A percentile compares a stretch with the other conserved stretches of the same genome.
Evolutionary conservation across 2,797 vertebrate species (phyloP).

Genomic region (Chelidonichthys spinosus): DNA sequence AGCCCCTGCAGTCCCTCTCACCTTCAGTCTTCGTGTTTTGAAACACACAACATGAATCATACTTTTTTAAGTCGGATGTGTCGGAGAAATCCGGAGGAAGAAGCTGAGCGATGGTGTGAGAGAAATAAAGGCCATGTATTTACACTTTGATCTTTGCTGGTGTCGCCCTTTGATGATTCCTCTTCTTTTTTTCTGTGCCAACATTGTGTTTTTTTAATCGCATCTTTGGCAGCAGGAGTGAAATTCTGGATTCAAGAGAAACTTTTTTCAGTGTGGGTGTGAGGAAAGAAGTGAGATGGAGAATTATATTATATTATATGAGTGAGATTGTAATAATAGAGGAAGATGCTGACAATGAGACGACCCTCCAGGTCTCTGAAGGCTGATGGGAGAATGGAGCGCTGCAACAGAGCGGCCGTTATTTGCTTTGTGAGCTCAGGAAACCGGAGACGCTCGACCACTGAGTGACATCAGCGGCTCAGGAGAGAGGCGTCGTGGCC

Average conservation of each 20-base stretch:
- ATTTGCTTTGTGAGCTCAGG: slow-evolving; percentile 64
- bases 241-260: slow-evolving; percentile 12
- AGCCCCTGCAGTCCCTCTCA: not conserved
- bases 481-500: slow-evolving; percentile 26
- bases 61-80: slow-evolving; percentile 8
- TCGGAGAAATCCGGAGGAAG: not conserved
- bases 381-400: slow-evolving; percentile 35
- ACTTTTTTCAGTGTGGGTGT: not conserved
- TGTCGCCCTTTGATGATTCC: not conserved
- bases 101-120: not conserved
- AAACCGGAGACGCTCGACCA: slow-evolving; percentile 65
- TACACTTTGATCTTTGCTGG: not conserved
- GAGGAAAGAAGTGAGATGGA: not conserved
- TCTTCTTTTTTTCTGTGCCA: not conserved
- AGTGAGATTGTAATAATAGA: not conserved
- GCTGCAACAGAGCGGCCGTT: slow-evolving; percentile 57
- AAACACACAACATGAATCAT: slow-evolving; percentile 23
- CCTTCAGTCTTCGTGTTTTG: slow-evolving; percentile 1
- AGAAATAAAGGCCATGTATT: slow-evolving; percentile 4
- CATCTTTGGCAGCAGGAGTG: not conserved
- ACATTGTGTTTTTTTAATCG: slow-evolving; percentile 7
- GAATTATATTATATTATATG: not conserved
- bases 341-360: slow-evolving; percentile 19
- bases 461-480: slow-evolving; percentile 65
- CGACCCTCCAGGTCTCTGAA: too few relatives aligned